A percentile compares a stretch with the other conserved stretches of the same genome.
These are phyloP conservation scores for Pelagia noctiluca DNA, from an alignment of 30 jellyfish, hydroid and myxozoan genomes.

Conservation along the genomic window DNA sequence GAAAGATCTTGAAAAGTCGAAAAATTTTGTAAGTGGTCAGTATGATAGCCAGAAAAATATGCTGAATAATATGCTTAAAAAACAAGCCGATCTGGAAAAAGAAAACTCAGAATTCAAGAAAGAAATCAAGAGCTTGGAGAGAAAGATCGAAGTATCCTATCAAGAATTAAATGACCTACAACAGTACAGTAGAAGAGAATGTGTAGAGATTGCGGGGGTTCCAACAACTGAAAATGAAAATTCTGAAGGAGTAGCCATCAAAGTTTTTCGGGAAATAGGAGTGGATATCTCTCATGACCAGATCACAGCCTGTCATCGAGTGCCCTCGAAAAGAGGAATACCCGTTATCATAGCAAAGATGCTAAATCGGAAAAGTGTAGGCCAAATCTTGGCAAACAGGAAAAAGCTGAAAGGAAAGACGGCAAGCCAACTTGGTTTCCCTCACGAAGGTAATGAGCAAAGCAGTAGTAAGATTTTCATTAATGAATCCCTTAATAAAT, in stretches of 20 bases:
- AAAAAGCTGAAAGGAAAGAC: constrained; percentile 11
- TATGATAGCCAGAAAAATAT: not conserved
- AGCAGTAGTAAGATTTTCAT: not conserved
- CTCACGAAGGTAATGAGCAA: not conserved
- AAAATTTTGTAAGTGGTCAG: constrained; percentile 1
- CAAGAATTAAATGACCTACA: constrained; percentile 16
- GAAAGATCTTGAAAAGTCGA: constrained; percentile 1
- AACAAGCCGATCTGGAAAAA: constrained; percentile 3
- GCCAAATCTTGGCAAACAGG: not conserved
- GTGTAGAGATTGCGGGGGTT: too few relatives aligned
- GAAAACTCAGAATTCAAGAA: constrained; percentile 8
- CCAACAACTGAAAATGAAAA: constrained; percentile 7
- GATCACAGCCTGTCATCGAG: constrained; percentile 24
- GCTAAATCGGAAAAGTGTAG: not conserved
- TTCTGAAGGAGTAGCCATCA: constrained; percentile 14
- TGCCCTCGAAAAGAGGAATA: not conserved
- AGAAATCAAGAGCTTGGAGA: constrained; percentile 1
- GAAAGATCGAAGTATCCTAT: not conserved
- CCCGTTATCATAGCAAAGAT: constrained; percentile 19
- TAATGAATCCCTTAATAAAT: constrained; percentile 12
- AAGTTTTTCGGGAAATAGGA: constrained; percentile 17
- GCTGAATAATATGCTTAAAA: constrained; percentile 2
- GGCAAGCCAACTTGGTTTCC: not conserved
- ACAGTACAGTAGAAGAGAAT: constrained; percentile 37
- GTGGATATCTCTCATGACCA: not conserved